Conservation (phyloP, 2,797 vertebrate genomes). For the Geranospiza caerulescens region DNA sequence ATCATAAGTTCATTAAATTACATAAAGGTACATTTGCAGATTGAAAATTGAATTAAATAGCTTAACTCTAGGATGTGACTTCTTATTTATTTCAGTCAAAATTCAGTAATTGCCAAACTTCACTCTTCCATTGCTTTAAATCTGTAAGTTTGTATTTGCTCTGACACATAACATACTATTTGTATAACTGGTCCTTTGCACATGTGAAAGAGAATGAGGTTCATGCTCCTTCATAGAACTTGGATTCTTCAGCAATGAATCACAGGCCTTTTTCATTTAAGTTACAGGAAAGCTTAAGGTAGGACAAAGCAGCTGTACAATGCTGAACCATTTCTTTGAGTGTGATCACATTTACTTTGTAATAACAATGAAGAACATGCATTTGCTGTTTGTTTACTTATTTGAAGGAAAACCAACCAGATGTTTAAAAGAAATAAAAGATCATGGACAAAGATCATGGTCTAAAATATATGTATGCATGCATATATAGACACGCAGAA, state of each 20-base stretch:
- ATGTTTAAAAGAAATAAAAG: background rate
- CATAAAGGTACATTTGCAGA: background rate
- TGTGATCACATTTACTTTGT: background rate
- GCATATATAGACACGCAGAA: background rate
- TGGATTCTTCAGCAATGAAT: background rate
- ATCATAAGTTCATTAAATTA: background rate
- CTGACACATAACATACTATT: background rate
- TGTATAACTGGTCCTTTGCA: background rate
- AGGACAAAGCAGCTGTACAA: background rate
- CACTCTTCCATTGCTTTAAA: background rate
- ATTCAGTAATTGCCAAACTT: background rate
- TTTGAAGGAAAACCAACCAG: background rate
- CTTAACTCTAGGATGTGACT: background rate
- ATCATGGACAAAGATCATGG: background rate
- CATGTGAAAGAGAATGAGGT: background rate
- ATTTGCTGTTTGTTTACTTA: background rate
- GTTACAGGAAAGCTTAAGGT: background rate
- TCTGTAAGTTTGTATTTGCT: background rate
- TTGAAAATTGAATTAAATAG: background rate
- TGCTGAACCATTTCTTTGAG: background rate
- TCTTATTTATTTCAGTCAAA: background rate
- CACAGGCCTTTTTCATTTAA: background rate
- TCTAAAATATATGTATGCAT: background rate
- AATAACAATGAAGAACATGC: background rate
- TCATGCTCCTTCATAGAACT: background rate